Evolutionary conservation across 2,113 vertebrate species (phyloP).

Genomic region (Lonchura striata): DNA sequence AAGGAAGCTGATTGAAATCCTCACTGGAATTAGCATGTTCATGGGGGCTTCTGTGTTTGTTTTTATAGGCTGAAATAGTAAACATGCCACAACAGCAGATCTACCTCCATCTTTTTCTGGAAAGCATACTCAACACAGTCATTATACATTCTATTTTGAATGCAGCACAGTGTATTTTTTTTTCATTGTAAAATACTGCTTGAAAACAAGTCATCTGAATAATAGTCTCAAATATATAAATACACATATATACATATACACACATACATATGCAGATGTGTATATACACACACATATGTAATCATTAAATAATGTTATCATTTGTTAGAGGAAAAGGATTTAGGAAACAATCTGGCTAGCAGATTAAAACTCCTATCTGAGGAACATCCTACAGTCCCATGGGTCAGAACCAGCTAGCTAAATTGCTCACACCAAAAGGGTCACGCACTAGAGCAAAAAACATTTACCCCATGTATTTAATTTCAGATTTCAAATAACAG

Average conservation of each 20-base stretch:
- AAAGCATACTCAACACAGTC: background rate
- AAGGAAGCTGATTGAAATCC: background rate
- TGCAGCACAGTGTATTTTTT: slow-evolving; percentile 27
- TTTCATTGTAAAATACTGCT: slow-evolving; percentile 42
- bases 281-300: background rate
- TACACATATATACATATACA: slow-evolving; percentile 20
- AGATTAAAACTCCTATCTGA: slow-evolving; percentile 23
- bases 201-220: background rate
- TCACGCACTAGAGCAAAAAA: background rate
- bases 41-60: background rate
- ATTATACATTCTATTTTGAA: slow-evolving; percentile 4
- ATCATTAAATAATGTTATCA: background rate
- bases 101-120: background rate
- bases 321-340: background rate
- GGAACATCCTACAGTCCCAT: background rate
- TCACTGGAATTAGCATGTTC: background rate
- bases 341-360: slow-evolving; percentile 42
- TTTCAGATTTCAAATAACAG: slow-evolving; percentile 29
- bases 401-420: background rate
- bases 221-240: slow-evolving; percentile 12
- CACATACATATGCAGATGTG: background rate
- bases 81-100: background rate
- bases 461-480: background rate
- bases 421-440: background rate
- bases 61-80: background rate